Base-by-base conservation (phyloP, 2,888 invertebrate genomes). In the Epinotia nisella region DNA sequence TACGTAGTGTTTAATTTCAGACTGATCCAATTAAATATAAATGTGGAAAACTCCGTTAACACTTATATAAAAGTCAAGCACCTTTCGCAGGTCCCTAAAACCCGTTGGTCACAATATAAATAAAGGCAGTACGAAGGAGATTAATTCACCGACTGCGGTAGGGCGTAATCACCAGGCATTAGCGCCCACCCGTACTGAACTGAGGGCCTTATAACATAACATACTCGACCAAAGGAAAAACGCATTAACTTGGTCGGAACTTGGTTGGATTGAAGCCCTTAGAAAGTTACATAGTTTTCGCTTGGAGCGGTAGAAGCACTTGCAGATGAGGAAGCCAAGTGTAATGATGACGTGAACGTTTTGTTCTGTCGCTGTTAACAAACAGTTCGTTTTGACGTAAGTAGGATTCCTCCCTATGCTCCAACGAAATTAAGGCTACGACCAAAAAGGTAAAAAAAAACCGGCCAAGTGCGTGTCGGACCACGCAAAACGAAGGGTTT, bases 171-270 rank as follows among this genome's bases (percentile, higher is more conserved):
- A 81, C 78, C 78, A 79, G 81, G 81, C 86, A 85, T 86, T 86
- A 87, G 82, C 78, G 87, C 79, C 87, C 87, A 87, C 87, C 86
- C 87, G 85, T 56, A 66, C 66, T 81, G 77, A 56, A 76, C 80
- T 78, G 79, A 82, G 35, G 53, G 66, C 66, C 55, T 66, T 66
- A 55, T 66, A 66, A 66, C 55, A 83, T 83, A 83, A 81, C 84
- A 78, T 59, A 74, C 74, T 51, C 73, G 76, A 72, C 62, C 78
- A 77, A 78, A 79, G 79, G 39, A 55, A 21, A 66, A 66, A 66
- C 41, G 66, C 21, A 24, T 11, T 66, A 41, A 21, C 35, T 55
- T 7, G 19, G 35, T 65, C 15, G 21, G 55, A 19, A 21, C 35
- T 55, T 7, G 19, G 35, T 65, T 10, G 21, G 55, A 19, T n/a